A percentile compares a stretch with the other conserved stretches of the same genome.
Evolutionary conservation across 2,888 invertebrate species (phyloP).

Genomic region (Himalopsyche tibetana): DNA sequence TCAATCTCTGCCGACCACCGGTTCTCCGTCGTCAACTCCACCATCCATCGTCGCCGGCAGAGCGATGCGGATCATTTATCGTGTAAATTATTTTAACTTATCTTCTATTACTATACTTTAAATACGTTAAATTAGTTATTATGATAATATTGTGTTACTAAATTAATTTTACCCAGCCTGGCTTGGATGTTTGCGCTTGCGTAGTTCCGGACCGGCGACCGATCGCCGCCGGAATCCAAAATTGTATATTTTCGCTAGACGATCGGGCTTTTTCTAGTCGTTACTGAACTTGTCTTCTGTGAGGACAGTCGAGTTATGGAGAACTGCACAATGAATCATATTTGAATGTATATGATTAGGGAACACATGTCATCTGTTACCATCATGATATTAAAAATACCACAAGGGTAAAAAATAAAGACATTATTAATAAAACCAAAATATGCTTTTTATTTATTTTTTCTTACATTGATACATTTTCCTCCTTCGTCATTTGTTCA

Average conservation of each 20-base stretch:
- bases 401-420: constrained; percentile 78
- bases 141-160: constrained; percentile 51
- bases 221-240: constrained; percentile 52
- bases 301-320: constrained; percentile 61
- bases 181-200: constrained; percentile 55
- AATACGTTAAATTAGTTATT: constrained; percentile 57
- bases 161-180: constrained; percentile 55
- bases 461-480: background rate
- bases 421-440: constrained; percentile 75
- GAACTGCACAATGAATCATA: constrained; percentile 61
- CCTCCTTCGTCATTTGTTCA: background rate
- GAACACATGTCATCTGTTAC: constrained; percentile 66
- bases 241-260: constrained; percentile 63
- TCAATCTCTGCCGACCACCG: constrained; percentile 32
- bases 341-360: constrained; percentile 48
- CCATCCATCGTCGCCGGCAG: constrained; percentile 45
- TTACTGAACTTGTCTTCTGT: constrained; percentile 64
- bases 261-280: constrained; percentile 65
- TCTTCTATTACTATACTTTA: constrained; percentile 56
- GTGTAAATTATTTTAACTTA: constrained; percentile 62
- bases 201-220: constrained; percentile 54
- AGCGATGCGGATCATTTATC: constrained; percentile 57
- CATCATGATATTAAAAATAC: constrained; percentile 75
- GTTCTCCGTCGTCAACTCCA: constrained; percentile 31
- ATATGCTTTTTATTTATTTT: constrained; percentile 68